Evolutionary conservation across 2,113 vertebrate genomes (phyloP), one percentile per base, ranked within the genome.

Genomic region (Beaufortia kweichowensis): DNA sequence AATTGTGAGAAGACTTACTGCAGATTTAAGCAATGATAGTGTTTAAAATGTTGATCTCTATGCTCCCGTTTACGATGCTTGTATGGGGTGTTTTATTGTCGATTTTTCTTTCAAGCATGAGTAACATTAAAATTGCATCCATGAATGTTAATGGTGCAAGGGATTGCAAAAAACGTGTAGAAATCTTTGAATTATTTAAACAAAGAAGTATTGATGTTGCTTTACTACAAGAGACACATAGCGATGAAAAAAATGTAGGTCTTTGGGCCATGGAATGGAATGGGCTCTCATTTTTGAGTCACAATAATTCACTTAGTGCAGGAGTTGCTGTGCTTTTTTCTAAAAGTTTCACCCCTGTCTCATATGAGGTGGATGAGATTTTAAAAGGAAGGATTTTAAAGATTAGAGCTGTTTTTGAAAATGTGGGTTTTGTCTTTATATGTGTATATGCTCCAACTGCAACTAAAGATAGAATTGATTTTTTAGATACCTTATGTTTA

Each of bases 111-210:
- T n/a, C n/a, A n/a, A n/a, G n/a, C n/a, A n/a, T n/a, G n/a, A n/a
- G n/a, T n/a, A n/a, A n/a, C n/a, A n/a, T 17, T 10, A 21, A 19
- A 7, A 59, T 59, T 10, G 55, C 69, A 59, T 60, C 69, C 2
- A n/a, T n/a, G 33, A 60, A 72, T 59, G 69, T 60, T 3, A 72
- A 59, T 26, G 11, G 69, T 15, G 69, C 55, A 19, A 41, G 24
- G 55, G n/a, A 72, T 19, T 11, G 33, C 21, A 57, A 56, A 23
- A 23, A 56, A n/a, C n/a, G n/a, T n/a, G n/a, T 31, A 15, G 31
- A 56, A 50, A 21, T 39, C 1, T 71, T 26, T 19, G 33, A 72
- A 14, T 3, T 60, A 1, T 4, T 39, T 19, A 59, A 50, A 7
- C 53, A 72, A 35, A 19, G 35, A 26, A 14, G 3, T 35, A 1